Conservation (phyloP, 2,888 invertebrate species). For the Spodoptera picta region DNA sequence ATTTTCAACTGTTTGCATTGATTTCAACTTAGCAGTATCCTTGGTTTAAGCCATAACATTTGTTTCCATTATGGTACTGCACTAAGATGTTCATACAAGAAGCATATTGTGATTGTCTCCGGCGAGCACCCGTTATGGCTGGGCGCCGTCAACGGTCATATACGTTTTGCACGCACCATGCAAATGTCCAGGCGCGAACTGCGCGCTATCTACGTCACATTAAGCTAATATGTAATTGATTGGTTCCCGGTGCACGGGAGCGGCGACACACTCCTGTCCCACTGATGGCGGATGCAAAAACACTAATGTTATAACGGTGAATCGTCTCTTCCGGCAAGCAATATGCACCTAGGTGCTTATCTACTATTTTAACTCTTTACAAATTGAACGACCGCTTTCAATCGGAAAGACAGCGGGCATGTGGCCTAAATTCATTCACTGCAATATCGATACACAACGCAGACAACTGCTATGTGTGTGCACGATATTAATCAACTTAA, state of each 20-base stretch:
- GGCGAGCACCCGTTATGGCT: slow-evolving; percentile 69
- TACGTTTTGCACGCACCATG: slow-evolving; percentile 72
- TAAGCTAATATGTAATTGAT: slow-evolving; percentile 88
- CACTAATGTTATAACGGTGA: slow-evolving; percentile 85
- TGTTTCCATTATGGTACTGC: slow-evolving; percentile 13
- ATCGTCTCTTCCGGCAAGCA: slow-evolving; percentile 71
- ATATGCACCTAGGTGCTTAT: slow-evolving; percentile 58
- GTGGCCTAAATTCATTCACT: slow-evolving; percentile 63
- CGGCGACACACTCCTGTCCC: slow-evolving; percentile 78
- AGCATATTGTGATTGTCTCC: slow-evolving; percentile 74
- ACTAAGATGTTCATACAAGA: slow-evolving; percentile 48
- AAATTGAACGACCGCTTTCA: slow-evolving; percentile 70
- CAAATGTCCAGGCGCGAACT: slow-evolving; percentile 75
- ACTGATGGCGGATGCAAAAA: slow-evolving; percentile 84
- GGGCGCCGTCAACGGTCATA: slow-evolving; percentile 65
- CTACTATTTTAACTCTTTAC: slow-evolving; percentile 66
- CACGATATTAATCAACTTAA: slow-evolving; percentile 66
- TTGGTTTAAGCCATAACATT: slow-evolving; percentile 29
- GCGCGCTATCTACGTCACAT: slow-evolving; percentile 81
- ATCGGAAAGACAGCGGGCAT: slow-evolving; percentile 62
- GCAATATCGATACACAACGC: slow-evolving; percentile 55
- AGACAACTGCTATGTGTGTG: slow-evolving; percentile 58
- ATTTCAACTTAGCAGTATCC: slow-evolving; percentile 45
- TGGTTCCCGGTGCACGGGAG: slow-evolving; percentile 81
- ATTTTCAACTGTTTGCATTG: slow-evolving; percentile 52